A percentile compares a stretch with the other conserved stretches of the same genome.
Conservation (phyloP, 2,797 vertebrate genomes). For the Choloepus didactylus region DNA sequence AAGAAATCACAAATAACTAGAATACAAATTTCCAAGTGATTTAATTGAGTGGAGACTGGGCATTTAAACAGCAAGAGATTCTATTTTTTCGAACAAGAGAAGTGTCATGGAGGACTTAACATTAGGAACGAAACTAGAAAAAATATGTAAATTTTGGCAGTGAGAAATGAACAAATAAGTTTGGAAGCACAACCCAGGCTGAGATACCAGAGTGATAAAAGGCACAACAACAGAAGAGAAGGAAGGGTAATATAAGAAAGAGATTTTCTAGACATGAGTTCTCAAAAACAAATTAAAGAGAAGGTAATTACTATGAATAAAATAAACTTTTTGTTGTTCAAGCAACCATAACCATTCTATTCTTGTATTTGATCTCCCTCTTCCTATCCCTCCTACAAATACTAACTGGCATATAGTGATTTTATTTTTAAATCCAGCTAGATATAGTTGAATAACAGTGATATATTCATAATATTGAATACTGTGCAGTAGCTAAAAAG, state of each 20-base stretch:
- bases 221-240: background rate
- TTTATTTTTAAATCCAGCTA: background rate
- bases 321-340: background rate
- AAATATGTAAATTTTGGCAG: background rate
- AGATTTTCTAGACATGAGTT: background rate
- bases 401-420: background rate
- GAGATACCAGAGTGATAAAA: background rate
- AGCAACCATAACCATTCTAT: background rate
- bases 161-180: background rate
- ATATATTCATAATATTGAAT: background rate
- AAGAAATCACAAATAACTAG: background rate
- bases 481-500: background rate
- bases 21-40: background rate
- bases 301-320: background rate
- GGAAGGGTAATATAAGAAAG: background rate
- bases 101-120: background rate
- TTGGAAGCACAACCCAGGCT: background rate
- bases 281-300: constrained; percentile 25
- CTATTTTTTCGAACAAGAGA: background rate
- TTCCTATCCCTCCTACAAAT: background rate
- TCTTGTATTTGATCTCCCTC: background rate
- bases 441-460: constrained; percentile 17
- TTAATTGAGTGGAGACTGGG: background rate
- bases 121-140: constrained; percentile 13
- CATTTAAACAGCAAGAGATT: constrained; percentile 15